A percentile compares a stretch with the other conserved stretches of the same genome.
These are phyloP conservation scores for Triops cancriformis DNA, from an alignment of 1,140 invertebrate species.

Conservation along the genomic window DNA sequence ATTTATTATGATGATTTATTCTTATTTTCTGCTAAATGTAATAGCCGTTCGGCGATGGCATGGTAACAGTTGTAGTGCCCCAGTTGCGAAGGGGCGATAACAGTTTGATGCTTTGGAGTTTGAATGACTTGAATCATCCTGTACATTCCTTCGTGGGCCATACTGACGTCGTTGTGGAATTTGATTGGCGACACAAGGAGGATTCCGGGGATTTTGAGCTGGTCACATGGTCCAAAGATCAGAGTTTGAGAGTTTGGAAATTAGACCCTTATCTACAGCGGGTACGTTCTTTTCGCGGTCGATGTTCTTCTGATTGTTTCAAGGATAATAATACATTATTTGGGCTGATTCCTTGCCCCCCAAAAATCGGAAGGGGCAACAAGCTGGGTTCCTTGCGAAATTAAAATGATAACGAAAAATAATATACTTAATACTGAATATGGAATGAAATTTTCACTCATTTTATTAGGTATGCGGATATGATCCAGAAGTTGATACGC, in stretches of 20 bases:
- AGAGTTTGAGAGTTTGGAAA: conserved; percentile 80
- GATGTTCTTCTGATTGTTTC: conserved; percentile 22
- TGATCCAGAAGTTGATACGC: conserved; percentile 33
- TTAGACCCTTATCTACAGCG: conserved; percentile 76
- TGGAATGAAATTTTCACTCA: too few relatives aligned
- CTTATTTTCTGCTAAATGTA: conserved; percentile 25
- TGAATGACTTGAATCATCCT: conserved; percentile 55
- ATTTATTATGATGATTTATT: conserved; percentile 19
- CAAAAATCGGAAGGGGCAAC: too few relatives aligned
- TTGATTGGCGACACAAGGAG: conserved; percentile 68
- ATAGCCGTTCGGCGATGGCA: conserved; percentile 81
- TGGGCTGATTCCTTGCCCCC: too few relatives aligned
- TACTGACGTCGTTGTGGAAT: conserved; percentile 86
- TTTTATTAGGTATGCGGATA: conserved; percentile 39
- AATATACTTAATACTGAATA: too few relatives aligned
- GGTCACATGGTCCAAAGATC: conserved; percentile 93
- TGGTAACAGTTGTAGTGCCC: conserved; percentile 81
- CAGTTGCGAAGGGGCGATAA: conserved; percentile 69
- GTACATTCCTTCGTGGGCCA: conserved; percentile 85
- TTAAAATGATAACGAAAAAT: too few relatives aligned
- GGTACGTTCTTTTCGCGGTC: conserved; percentile 36
- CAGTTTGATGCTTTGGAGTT: conserved; percentile 72
- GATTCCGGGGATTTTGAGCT: conserved; percentile 66
- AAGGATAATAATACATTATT: too few relatives aligned
- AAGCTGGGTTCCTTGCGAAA: too few relatives aligned